Percentiles rank a stretch among this genome's conserved stretches.
Evolutionary conservation across 2,797 vertebrate genomes (phyloP).

Genomic region (Kryptolebias ocellatus): DNA sequence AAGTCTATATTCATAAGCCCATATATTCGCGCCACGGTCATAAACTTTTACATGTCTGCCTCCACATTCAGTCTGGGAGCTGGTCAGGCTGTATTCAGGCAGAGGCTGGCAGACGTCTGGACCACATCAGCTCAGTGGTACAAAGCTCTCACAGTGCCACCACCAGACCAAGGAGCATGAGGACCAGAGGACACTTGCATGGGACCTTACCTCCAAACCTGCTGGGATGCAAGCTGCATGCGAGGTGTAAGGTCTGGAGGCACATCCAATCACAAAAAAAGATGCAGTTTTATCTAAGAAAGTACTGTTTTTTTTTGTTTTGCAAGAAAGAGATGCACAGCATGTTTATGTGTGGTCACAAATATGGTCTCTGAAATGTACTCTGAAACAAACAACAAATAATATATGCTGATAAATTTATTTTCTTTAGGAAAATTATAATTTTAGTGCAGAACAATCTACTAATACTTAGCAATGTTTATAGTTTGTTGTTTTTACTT

Average conservation of each 20-base stretch:
- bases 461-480: too few relatives aligned
- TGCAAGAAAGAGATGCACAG: too few relatives aligned
- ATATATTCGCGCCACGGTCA: background rate
- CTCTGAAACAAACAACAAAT: too few relatives aligned
- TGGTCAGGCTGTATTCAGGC: conserved; percentile 40
- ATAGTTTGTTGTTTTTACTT: background rate
- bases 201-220: background rate
- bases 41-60: conserved; percentile 26
- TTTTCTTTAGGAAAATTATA: background rate
- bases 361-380: too few relatives aligned
- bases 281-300: too few relatives aligned
- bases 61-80: conserved; percentile 17
- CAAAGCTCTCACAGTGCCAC: background rate
- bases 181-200: background rate
- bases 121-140: conserved; percentile 9
- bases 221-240: background rate
- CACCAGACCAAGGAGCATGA: background rate
- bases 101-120: conserved; percentile 23
- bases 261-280: background rate
- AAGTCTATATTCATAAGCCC: fast-evolving
- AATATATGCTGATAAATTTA: too few relatives aligned
- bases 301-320: too few relatives aligned
- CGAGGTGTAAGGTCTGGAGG: too few relatives aligned
- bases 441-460: too few relatives aligned
- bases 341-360: too few relatives aligned